phyloP scores from a whole-genome alignment of 2,888 invertebrate species.

The Drosophila anomalata region DNA sequence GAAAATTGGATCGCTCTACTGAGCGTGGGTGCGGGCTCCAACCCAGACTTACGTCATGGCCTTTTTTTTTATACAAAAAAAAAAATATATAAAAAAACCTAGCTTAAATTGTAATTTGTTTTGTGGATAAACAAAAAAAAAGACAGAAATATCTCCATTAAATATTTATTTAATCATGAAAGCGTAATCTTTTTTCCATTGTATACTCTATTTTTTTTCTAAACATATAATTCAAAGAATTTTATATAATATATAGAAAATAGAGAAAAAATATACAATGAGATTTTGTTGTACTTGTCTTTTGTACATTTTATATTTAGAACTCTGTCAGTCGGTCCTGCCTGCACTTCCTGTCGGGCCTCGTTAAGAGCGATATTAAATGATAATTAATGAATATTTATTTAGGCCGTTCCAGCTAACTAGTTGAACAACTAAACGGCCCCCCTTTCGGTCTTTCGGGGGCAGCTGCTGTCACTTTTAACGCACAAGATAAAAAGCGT shows the following conservation, averaged over 20 bases:
- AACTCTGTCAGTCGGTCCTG: neutral
- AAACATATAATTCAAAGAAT: neutral
- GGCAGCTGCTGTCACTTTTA: neutral
- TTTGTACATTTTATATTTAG: neutral
- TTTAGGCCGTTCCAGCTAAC: conserved; percentile 1
- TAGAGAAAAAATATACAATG: neutral
- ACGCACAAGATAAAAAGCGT: conserved; percentile 6
- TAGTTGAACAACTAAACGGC: conserved; percentile 1
- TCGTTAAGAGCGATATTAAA: conserved; percentile 1
- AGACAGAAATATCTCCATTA: too few species aligned
- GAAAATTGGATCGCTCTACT: neutral
- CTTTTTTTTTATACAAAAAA: neutral
- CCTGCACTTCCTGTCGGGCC: conserved; percentile 1
- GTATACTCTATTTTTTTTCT: neutral
- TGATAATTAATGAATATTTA: conserved; percentile 6
- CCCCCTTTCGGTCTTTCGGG: neutral
- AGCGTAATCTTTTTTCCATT: neutral
- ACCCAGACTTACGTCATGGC: neutral
- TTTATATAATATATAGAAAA: neutral
- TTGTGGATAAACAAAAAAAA: neutral
- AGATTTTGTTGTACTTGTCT: neutral
- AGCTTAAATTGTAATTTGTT: neutral
- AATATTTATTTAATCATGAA: too few species aligned
- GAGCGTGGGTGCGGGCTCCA: conserved; percentile 1
- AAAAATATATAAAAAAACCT: neutral